Evolutionary conservation across 2,888 invertebrate species (phyloP).

Genomic region (Ariolimax columbianus): DNA sequence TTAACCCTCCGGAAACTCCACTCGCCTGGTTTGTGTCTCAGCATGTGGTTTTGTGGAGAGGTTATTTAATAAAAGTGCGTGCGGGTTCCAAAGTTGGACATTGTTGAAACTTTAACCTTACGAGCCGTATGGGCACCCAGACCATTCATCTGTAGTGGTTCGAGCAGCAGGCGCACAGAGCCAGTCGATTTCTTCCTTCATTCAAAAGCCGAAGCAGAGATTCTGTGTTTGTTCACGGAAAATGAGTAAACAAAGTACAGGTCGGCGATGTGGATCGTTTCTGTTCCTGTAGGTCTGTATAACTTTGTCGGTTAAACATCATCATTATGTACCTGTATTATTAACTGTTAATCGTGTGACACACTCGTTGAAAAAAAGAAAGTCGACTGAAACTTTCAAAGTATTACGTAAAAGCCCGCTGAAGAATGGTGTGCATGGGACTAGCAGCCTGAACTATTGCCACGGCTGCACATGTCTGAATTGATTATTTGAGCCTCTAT

Average conservation of each 20-base stretch:
- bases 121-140: neutral
- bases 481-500: too few relatives aligned
- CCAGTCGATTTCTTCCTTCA: neutral
- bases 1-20: neutral
- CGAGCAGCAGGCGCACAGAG: neutral
- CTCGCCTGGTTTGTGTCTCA: neutral
- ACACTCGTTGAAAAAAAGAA: too few relatives aligned
- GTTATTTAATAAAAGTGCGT: constrained; percentile 19
- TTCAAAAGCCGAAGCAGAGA: neutral
- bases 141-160: neutral
- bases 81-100: neutral
- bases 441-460: too few relatives aligned
- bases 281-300: neutral
- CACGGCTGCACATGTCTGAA: too few relatives aligned
- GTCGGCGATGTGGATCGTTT: neutral
- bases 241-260: neutral
- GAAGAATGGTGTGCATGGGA: too few relatives aligned
- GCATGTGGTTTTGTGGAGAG: neutral
- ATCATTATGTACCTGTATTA: too few relatives aligned
- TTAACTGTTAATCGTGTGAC: too few relatives aligned
- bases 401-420: too few relatives aligned
- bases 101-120: neutral
- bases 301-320: neutral
- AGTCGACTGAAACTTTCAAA: too few relatives aligned
- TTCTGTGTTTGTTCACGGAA: neutral